These are phyloP conservation scores for Metallyticus violacea DNA, from an alignment of 2,888 invertebrate species.

Conservation along the genomic window DNA sequence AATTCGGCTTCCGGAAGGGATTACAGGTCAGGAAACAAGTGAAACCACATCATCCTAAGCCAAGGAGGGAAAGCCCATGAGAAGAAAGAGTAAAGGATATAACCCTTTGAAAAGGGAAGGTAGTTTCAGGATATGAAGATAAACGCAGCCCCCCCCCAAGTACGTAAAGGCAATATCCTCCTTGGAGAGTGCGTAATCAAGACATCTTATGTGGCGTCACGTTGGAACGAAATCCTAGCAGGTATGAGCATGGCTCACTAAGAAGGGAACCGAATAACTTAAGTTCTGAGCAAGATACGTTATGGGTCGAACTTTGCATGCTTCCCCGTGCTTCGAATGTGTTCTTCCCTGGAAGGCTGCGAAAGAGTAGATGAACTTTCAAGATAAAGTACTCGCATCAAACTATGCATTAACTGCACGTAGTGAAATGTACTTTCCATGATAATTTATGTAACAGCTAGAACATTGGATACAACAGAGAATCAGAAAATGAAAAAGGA, in stretches of 20 bases:
- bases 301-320: not conserved
- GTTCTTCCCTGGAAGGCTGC: too few relatives aligned
- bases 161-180: not conserved
- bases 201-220: not conserved
- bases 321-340: too few relatives aligned
- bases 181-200: not conserved
- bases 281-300: not conserved
- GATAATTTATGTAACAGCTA: too few relatives aligned
- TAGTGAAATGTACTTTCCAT: too few relatives aligned
- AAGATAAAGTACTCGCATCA: too few relatives aligned
- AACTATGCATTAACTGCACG: too few relatives aligned
- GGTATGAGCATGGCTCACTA: not conserved
- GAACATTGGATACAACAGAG: too few relatives aligned
- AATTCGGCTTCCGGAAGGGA: not conserved
- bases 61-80: not conserved
- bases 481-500: too few relatives aligned
- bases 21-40: not conserved
- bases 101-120: not conserved
- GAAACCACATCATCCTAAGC: not conserved
- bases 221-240: not conserved
- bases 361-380: too few relatives aligned
- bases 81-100: not conserved
- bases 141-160: not conserved
- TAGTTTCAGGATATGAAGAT: not conserved
- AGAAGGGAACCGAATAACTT: too few relatives aligned